phyloP scores from a whole-genome alignment of 2,797 vertebrate species.

The Pangasius krempfi region DNA sequence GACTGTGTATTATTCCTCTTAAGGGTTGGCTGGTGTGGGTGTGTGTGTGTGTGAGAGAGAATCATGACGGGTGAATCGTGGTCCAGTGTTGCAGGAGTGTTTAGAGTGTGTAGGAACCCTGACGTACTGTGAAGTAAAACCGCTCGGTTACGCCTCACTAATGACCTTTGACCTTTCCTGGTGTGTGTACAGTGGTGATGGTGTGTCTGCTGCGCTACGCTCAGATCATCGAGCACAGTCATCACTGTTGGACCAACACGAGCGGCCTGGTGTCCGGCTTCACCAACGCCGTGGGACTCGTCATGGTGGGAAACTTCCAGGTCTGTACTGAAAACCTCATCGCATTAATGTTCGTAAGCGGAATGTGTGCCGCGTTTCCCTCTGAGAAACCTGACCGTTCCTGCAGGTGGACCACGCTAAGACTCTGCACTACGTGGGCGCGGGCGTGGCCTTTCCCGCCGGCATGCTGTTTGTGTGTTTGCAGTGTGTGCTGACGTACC shows the following conservation, averaged over 20 bases:
- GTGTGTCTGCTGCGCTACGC: conserved; percentile 90
- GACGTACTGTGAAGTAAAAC: neutral
- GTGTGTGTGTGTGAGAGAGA: too few relatives aligned
- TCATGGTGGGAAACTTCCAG: conserved; percentile 94
- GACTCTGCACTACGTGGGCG: conserved; percentile 89
- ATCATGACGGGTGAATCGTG: too few relatives aligned
- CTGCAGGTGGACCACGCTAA: conserved; percentile 90
- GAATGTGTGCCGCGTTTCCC: neutral
- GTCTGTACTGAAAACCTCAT: conserved; percentile 63
- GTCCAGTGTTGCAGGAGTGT: neutral
- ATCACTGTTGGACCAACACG: conserved; percentile 87
- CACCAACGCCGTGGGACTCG: conserved; percentile 85
- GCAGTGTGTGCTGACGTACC: conserved; percentile 88
- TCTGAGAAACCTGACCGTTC: neutral
- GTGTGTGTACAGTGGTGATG: conserved; percentile 79
- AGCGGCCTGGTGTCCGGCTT: conserved; percentile 85
- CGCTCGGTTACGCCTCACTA: neutral
- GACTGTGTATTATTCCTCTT: too few relatives aligned
- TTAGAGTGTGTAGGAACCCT: too few relatives aligned
- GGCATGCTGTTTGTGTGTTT: conserved; percentile 91
- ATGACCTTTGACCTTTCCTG: neutral
- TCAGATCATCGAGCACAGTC: conserved; percentile 88
- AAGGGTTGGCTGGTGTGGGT: too few relatives aligned
- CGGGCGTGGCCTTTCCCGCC: conserved; percentile 86
- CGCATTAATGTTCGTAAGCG: neutral